phyloP scores from a whole-genome alignment of 2,888 invertebrate species.

The Pycnomerus fuliginosus region DNA sequence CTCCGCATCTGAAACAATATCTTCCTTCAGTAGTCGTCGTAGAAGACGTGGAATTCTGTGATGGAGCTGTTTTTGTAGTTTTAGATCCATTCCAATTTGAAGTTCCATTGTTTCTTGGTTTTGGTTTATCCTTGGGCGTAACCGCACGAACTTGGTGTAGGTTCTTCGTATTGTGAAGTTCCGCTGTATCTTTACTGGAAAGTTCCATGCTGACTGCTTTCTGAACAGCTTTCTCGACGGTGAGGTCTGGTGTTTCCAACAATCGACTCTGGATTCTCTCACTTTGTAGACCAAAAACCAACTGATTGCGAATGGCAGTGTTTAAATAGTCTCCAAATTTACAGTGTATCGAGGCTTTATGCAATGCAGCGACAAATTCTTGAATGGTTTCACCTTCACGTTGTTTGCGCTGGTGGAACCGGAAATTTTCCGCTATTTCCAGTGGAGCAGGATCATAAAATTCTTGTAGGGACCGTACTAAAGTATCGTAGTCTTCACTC shows the following conservation, averaged over 20 bases:
- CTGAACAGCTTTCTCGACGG: slow-evolving; percentile 14
- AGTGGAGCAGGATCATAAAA: slow-evolving; percentile 23
- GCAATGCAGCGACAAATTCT: slow-evolving; percentile 4
- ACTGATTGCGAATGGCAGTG: slow-evolving; percentile 20
- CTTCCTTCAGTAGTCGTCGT: too few species aligned
- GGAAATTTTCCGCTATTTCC: slow-evolving; percentile 31
- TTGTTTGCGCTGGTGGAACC: slow-evolving; percentile 31
- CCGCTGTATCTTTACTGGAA: not conserved
- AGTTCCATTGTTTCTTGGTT: too few species aligned
- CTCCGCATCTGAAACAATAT: too few species aligned
- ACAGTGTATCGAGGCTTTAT: slow-evolving; percentile 15
- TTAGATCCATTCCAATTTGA: too few species aligned
- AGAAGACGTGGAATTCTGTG: too few species aligned
- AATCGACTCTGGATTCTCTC: slow-evolving; percentile 8
- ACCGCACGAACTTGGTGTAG: too few species aligned
- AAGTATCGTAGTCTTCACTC: not conserved
- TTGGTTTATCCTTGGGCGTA: too few species aligned
- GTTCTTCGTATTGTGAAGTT: too few species aligned
- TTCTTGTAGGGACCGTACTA: slow-evolving; percentile 1
- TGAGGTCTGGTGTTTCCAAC: slow-evolving; percentile 12
- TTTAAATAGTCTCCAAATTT: slow-evolving; percentile 16
- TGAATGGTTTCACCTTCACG: slow-evolving; percentile 20
- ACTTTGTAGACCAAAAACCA: slow-evolving; percentile 20
- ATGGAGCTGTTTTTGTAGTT: too few species aligned
- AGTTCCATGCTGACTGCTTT: slow-evolving; percentile 3